Base-by-base conservation (phyloP, 2,888 invertebrate species). In the Orchesella flavescens region DNA sequence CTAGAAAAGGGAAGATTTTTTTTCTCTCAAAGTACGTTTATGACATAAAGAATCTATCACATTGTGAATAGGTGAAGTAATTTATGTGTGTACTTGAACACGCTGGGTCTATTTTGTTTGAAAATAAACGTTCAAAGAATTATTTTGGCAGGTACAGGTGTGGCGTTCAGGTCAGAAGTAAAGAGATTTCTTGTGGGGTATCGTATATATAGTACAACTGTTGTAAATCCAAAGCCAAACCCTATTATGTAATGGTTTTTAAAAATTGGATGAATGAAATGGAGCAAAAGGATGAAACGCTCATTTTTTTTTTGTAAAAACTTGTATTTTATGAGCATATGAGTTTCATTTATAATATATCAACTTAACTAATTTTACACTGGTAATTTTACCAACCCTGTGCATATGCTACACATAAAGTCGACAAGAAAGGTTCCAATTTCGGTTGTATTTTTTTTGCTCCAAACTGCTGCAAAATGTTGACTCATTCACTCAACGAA, bases 11-110 rank as follows among this genome's bases (percentile, higher is more conserved):
- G 49, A 34, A 75, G 44, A 57, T 76, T 55, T 34, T 4, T 34
- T 34, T 34, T 34, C 68, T 53, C 21, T 57, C 4, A 77, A 69
- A 68, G 49, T 68, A 46, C 55, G 24, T 69, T 69, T 77, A 68
- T 68, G 68, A 66, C 55, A 66, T 68, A 23, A 77, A 24, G 68
- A 53, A 59, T 77, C 77, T 68, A 77, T 77, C 75, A 68, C 17
- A 59, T 55, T 68, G 44, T 77, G 68, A 77, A 77, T 68, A 65
- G 57, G 55, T 34, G 3, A n/a, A 57, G 23, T 77, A 68, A 77
- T 77, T 77, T 77, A 77, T 77, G 68, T 77, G 77, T 77, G 59
- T 77, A 44, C 77, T 77, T 77, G 68, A 68, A 59, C 77, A 77
- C 59, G 77, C 77, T 77, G 77, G 24, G 77, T 59, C 44, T 69